Conservation (phyloP, 2,797 vertebrate genomes). For the Ctenochaetus hawaiiensis region DNA sequence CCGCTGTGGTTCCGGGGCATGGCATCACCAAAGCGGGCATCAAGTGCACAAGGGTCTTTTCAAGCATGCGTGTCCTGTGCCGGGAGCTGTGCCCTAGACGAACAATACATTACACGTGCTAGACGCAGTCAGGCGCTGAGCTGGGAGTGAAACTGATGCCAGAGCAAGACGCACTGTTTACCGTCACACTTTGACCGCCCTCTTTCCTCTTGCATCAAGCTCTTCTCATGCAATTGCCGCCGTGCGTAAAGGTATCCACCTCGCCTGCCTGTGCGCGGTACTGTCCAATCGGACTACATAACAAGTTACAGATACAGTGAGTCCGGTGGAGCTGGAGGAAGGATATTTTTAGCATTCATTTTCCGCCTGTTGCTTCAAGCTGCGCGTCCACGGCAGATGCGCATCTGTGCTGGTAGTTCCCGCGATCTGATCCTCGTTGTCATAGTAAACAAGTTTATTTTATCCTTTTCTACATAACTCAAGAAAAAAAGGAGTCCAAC, state of each 20-base stretch:
- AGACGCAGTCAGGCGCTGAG: slow-evolving; percentile 16
- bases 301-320: neutral
- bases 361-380: slow-evolving; percentile 72
- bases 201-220: slow-evolving; percentile 57
- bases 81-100: neutral
- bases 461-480: neutral
- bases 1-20: slow-evolving; percentile 94
- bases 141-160: slow-evolving; percentile 28
- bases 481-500: neutral
- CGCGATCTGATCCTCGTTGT: neutral
- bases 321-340: neutral
- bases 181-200: slow-evolving; percentile 73
- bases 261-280: neutral
- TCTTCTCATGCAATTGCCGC: slow-evolving; percentile 3
- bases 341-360: neutral
- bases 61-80: slow-evolving; percentile 66
- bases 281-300: neutral
- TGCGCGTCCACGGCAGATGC: slow-evolving; percentile 42
- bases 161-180: slow-evolving; percentile 20
- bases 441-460: neutral
- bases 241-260: slow-evolving; percentile 54
- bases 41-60: slow-evolving; percentile 63
- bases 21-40: slow-evolving; percentile 88
- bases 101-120: slow-evolving; percentile 43
- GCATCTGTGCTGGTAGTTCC: neutral